Percentiles rank a stretch among this genome's conserved stretches.
These are phyloP conservation scores for Myocastor coypus DNA, from an alignment of 2,113 vertebrate genomes.

Conservation along the genomic window DNA sequence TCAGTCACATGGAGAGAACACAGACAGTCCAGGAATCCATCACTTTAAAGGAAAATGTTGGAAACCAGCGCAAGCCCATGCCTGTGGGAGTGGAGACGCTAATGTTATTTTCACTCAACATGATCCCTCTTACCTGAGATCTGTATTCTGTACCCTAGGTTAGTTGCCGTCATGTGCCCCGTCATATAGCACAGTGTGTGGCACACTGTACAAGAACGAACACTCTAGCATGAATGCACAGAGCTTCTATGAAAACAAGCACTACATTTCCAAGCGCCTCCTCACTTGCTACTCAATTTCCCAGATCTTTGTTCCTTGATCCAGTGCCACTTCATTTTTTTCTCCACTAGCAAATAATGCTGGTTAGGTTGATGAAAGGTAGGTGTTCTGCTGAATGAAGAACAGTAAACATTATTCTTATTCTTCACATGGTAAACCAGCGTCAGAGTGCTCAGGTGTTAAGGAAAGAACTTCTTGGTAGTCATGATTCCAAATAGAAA, in stretches of 20 bases:
- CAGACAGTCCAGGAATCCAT: neutral
- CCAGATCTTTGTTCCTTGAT: neutral
- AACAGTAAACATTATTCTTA: neutral
- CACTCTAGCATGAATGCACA: neutral
- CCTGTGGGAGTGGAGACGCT: neutral
- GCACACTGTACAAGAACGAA: neutral
- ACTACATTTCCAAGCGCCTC: neutral
- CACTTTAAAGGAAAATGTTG: neutral
- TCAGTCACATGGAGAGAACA: neutral
- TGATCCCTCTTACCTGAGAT: neutral
- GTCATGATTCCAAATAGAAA: constrained; percentile 68
- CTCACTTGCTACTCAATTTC: neutral
- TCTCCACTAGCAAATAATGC: neutral
- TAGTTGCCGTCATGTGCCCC: neutral
- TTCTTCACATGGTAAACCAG: constrained; percentile 44
- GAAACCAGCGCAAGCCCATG: neutral
- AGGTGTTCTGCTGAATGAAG: constrained; percentile 37
- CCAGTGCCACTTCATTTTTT: neutral
- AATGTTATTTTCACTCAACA: neutral
- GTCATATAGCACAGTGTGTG: neutral
- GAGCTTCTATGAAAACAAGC: neutral
- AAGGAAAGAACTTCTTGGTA: constrained; percentile 49
- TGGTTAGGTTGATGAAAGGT: neutral
- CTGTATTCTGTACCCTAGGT: neutral
- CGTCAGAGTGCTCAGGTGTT: constrained; percentile 65